A percentile compares a stretch with the other conserved stretches of the same genome.
These are phyloP conservation scores for Pseudonaja textilis DNA, from an alignment of 2,113 vertebrate genomes.

Conservation along the genomic window DNA sequence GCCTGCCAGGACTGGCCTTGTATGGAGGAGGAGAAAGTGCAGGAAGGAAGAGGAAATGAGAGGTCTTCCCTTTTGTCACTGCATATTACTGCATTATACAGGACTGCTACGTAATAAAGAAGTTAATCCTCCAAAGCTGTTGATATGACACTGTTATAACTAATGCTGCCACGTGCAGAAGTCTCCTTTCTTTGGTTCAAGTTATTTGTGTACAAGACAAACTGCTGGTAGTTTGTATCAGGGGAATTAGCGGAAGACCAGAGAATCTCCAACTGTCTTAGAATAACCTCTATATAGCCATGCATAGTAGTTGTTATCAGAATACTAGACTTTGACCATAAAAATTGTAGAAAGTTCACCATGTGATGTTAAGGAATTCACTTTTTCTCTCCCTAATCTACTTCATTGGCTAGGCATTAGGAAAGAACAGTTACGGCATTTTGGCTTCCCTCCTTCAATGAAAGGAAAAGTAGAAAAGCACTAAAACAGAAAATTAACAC, in stretches of 20 bases:
- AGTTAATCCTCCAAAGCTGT: background rate
- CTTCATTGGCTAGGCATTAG: background rate
- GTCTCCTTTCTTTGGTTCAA: background rate
- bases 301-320: background rate
- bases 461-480: background rate
- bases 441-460: background rate
- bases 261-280: background rate
- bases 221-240: background rate
- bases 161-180: background rate
- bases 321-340: background rate
- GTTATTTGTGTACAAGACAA: background rate
- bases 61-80: background rate
- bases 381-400: background rate
- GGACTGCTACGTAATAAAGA: background rate
- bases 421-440: background rate
- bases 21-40: background rate
- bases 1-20: background rate
- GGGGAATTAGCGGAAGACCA: background rate
- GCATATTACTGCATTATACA: background rate
- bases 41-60: background rate
- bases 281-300: background rate
- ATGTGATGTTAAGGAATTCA: background rate
- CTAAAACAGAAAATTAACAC: background rate
- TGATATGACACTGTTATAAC: background rate
- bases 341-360: background rate